phyloP scores from a whole-genome alignment of 2,888 invertebrate species.

The Andrena marginata region DNA sequence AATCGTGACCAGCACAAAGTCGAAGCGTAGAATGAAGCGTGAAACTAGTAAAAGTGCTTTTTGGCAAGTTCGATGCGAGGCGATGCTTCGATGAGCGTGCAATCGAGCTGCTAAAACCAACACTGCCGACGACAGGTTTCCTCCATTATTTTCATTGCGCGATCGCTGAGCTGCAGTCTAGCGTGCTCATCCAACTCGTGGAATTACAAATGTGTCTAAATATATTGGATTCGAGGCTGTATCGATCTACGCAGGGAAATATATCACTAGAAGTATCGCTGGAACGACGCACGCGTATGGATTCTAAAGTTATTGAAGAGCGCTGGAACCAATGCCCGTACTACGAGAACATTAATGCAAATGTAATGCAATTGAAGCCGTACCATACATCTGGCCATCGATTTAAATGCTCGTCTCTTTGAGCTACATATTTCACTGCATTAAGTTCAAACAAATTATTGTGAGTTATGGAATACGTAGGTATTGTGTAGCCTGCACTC shows the following conservation, averaged over 20 bases:
- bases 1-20: not conserved
- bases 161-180: conserved; percentile 2
- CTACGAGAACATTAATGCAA: not conserved
- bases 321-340: not conserved
- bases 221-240: not conserved
- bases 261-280: not conserved
- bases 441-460: no score
- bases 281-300: not conserved
- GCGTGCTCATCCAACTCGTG: not conserved
- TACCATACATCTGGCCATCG: not conserved
- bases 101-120: conserved; percentile 26
- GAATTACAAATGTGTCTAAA: conserved; percentile 28
- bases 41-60: conserved; percentile 13
- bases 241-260: not conserved
- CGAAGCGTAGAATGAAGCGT: not conserved
- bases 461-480: no score
- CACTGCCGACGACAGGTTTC: conserved; percentile 3
- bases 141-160: conserved; percentile 39
- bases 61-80: conserved; percentile 21
- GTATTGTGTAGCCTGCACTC: no score
- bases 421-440: not conserved
- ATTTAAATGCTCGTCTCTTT: not conserved
- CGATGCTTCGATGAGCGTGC: conserved; percentile 15
- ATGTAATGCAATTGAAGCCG: not conserved
- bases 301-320: not conserved